A percentile compares a stretch with the other conserved stretches of the same genome.
Evolutionary conservation across 1,140 invertebrate species (phyloP).

Genomic region (Zaprionus nigranus): DNA sequence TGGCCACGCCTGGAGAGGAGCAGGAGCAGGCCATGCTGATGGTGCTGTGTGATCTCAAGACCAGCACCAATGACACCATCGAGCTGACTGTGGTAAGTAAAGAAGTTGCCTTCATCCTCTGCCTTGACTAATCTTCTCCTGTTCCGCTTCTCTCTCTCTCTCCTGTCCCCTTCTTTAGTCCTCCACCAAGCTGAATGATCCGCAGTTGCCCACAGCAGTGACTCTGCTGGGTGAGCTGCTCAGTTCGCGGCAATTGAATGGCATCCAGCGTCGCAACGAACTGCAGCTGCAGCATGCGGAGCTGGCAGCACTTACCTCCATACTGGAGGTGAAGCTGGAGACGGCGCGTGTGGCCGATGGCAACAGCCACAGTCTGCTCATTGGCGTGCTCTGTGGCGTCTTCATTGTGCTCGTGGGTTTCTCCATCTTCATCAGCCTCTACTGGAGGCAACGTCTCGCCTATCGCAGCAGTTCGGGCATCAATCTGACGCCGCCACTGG

Average conservation of each 20-base stretch:
- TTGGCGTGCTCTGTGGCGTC: conserved; percentile 85
- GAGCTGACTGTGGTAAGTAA: conserved; percentile 94
- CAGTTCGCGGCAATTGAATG: conserved; percentile 87
- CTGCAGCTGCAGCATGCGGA: conserved; percentile 85
- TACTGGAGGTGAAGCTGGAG: conserved; percentile 90
- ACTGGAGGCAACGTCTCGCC: conserved; percentile 86
- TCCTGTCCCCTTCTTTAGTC: conserved; percentile 83
- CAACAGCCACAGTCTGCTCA: conserved; percentile 83
- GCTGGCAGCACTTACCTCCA: conserved; percentile 89
- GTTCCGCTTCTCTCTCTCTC: background rate
- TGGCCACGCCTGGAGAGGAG: background rate
- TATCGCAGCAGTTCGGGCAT: conserved; percentile 85
- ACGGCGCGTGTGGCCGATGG: conserved; percentile 77
- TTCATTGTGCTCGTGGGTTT: conserved; percentile 83
- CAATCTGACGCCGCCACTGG: conserved; percentile 86
- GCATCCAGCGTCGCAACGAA: conserved; percentile 66
- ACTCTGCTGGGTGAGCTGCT: conserved; percentile 89
- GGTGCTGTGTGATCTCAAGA: conserved; percentile 92
- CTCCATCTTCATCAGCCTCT: conserved; percentile 84
- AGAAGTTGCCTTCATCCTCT: background rate
- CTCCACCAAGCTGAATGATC: conserved; percentile 84
- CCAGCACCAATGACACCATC: conserved; percentile 91
- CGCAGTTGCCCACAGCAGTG: conserved; percentile 88
- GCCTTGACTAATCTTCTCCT: background rate
- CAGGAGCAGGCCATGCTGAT: conserved; percentile 86